Evolutionary conservation across 2,888 invertebrate species (phyloP).

Genomic region (Julus scanicus): DNA sequence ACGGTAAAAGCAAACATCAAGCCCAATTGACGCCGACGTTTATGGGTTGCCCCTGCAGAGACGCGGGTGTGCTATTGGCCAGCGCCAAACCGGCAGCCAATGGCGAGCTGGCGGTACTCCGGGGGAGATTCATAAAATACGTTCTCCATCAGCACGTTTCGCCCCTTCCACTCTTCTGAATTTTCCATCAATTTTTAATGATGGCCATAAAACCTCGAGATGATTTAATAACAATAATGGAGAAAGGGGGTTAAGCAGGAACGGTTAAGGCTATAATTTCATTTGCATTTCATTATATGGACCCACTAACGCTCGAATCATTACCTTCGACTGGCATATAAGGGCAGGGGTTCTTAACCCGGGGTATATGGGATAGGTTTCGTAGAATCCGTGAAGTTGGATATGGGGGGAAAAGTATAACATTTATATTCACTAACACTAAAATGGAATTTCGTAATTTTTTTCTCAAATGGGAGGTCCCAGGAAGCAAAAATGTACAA

Average conservation of each 20-base stretch:
- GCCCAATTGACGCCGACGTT: not conserved
- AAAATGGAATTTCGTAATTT: too few species aligned
- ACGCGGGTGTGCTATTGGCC: not conserved
- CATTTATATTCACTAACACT: too few species aligned
- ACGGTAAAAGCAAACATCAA: not conserved
- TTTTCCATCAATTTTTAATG: slow-evolving; percentile 25
- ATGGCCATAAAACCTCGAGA: slow-evolving; percentile 6
- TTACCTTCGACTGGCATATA: not conserved
- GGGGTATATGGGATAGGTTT: too few species aligned
- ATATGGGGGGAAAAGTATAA: too few species aligned
- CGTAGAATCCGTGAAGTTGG: too few species aligned
- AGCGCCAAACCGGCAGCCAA: not conserved
- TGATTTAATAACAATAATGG: slow-evolving; percentile 47
- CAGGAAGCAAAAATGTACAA: too few species aligned
- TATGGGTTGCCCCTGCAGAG: not conserved
- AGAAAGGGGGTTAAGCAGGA: slow-evolving; percentile 13
- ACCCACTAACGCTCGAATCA: not conserved
- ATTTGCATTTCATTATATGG: not conserved
- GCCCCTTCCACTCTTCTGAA: not conserved
- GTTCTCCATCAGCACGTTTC: not conserved
- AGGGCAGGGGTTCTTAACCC: too few species aligned
- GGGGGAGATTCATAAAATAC: not conserved
- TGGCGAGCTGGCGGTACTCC: not conserved
- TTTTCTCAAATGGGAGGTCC: too few species aligned
- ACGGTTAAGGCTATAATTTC: not conserved